Conservation (phyloP, 2,113 vertebrate genomes). For the Phalacrocorax carbo region DNA sequence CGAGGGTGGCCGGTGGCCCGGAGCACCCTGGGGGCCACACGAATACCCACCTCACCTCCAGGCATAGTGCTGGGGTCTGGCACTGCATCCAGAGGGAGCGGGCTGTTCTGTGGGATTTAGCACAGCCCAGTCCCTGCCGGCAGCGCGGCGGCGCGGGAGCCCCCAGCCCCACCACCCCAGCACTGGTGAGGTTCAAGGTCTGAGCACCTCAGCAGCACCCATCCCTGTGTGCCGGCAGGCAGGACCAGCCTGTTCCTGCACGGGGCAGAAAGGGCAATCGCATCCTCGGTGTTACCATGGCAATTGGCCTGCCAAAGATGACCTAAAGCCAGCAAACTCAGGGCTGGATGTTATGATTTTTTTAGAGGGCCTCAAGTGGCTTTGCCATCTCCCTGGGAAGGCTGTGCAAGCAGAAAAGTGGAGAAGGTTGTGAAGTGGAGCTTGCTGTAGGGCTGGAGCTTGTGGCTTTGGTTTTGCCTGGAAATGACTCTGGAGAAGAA, state of each 20-base stretch:
- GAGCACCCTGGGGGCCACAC: rapidly evolving
- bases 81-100: neutral
- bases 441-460: neutral
- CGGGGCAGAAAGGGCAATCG: neutral
- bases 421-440: neutral
- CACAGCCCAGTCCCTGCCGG: neutral
- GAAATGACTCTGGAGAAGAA: neutral
- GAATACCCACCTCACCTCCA: neutral
- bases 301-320: neutral
- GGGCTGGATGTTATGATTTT: neutral
- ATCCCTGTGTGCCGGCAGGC: rapidly evolving
- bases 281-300: neutral
- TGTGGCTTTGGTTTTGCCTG: neutral
- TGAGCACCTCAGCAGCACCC: neutral
- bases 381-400: neutral
- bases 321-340: neutral
- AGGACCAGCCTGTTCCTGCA: neutral
- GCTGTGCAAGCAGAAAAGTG: neutral
- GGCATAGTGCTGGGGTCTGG: neutral
- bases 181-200: neutral
- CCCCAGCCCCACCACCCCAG: neutral
- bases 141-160: rapidly evolving
- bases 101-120: neutral
- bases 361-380: neutral
- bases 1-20: rapidly evolving